Conservation (phyloP, 2,888 invertebrate genomes). For the Archips xylosteana region DNA sequence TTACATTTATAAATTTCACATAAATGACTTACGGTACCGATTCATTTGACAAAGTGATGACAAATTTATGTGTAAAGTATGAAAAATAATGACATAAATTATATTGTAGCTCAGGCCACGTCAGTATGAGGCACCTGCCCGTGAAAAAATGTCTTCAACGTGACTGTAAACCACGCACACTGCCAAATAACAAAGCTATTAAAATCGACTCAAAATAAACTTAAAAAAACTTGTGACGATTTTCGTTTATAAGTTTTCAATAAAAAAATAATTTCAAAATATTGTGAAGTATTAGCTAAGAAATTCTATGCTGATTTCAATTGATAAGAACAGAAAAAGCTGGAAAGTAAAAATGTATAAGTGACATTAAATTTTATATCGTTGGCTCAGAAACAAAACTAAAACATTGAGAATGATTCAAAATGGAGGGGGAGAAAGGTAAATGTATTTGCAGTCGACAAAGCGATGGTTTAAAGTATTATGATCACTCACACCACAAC, state of each 20-base stretch:
- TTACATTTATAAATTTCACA: slow-evolving; percentile 4
- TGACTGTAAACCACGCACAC: background rate
- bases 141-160: background rate
- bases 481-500: background rate
- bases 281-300: background rate
- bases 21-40: slow-evolving; percentile 5
- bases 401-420: background rate
- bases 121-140: background rate
- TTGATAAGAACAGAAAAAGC: background rate
- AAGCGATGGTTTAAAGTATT: background rate
- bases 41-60: slow-evolving; percentile 6
- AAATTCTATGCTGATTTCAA: background rate
- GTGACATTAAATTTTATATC: background rate
- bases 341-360: background rate
- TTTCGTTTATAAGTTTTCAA: too few relatives aligned
- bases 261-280: too few relatives aligned
- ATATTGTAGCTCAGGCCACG: slow-evolving; percentile 4
- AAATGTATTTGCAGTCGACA: background rate
- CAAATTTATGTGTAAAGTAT: slow-evolving; percentile 24
- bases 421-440: background rate
- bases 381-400: background rate
- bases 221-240: background rate
- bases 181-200: slow-evolving; percentile 11
- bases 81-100: slow-evolving; percentile 26
- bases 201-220: background rate